phyloP scores from a whole-genome alignment of 2,888 invertebrate species.

The Drosophila fungiperda region DNA sequence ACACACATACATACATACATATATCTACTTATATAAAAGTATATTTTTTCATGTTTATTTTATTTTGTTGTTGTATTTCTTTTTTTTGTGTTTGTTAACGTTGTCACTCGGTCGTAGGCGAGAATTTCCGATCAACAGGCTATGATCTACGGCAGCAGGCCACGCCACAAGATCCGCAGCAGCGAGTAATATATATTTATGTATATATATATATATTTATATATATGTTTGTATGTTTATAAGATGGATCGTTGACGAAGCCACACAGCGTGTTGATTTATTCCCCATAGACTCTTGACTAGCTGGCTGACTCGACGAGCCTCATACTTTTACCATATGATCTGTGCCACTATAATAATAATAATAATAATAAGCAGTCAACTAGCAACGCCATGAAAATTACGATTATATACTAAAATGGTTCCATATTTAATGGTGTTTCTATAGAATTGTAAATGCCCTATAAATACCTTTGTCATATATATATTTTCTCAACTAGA shows the following conservation, averaged over 20 bases:
- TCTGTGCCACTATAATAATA: conserved; percentile 49
- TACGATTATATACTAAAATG: conserved; percentile 49
- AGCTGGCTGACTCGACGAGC: conserved; percentile 27
- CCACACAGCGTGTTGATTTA: conserved; percentile 83
- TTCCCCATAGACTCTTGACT: conserved; percentile 79
- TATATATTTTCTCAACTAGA: background rate
- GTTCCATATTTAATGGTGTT: conserved; percentile 1
- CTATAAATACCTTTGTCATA: background rate
- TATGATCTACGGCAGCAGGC: conserved; percentile 76
- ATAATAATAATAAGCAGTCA: conserved; percentile 46
- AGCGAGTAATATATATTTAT: background rate
- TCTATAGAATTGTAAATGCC: conserved; percentile 32
- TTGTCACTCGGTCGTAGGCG: conserved; percentile 81
- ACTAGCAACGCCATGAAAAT: conserved; percentile 48
- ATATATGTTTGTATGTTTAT: conserved; percentile 24
- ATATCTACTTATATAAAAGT: conserved; percentile 19
- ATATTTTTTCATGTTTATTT: conserved; percentile 47
- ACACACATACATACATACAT: conserved; percentile 8
- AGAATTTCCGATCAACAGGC: conserved; percentile 80
- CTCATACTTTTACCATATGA: conserved; percentile 32
- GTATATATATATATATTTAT: background rate
- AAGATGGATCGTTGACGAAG: conserved; percentile 76
- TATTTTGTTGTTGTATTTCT: conserved; percentile 37
- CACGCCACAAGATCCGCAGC: conserved; percentile 50
- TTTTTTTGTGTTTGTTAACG: conserved; percentile 50